Percentiles rank a stretch among this genome's conserved stretches.
Evolutionary conservation across 2,888 invertebrate genomes (phyloP).

Genomic region (Lycophotia porphyrea): DNA sequence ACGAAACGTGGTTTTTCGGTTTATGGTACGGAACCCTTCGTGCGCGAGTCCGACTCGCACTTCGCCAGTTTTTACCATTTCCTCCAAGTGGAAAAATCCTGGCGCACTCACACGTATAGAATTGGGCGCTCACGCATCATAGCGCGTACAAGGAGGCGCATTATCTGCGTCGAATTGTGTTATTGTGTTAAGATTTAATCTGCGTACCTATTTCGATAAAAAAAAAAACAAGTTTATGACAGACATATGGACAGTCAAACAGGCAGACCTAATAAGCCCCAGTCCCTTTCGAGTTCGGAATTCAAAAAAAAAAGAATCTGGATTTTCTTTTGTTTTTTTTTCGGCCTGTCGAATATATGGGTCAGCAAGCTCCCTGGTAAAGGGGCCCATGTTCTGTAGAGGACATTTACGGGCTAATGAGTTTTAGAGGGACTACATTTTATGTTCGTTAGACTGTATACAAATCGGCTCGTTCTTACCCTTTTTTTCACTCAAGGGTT

Average conservation of each 20-base stretch:
- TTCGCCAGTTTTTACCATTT: no score
- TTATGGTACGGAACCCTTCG: no score
- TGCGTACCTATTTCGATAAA: neutral
- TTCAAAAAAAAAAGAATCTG: conserved; percentile 3
- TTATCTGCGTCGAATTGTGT: no score
- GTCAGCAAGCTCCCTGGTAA: conserved; percentile 14
- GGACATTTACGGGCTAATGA: conserved; percentile 45
- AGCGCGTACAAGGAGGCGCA: neutral
- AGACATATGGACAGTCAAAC: neutral
- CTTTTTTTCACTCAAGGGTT: conserved; percentile 16
- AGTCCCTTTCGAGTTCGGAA: neutral
- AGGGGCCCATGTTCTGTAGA: conserved; percentile 13
- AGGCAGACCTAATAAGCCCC: neutral
- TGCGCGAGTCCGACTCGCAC: no score
- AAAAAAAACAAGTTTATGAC: neutral
- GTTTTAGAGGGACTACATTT: conserved; percentile 15
- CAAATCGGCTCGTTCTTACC: conserved; percentile 20
- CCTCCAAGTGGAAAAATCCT: no score
- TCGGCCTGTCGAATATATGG: conserved; percentile 25
- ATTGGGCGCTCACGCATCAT: neutral
- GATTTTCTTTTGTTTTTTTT: conserved; percentile 22
- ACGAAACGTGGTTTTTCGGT: no score
- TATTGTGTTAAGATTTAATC: no score
- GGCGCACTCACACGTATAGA: neutral
- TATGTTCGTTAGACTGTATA: conserved; percentile 23